These are phyloP conservation scores for Trichomycterus rosablanca DNA, from an alignment of 2,113 vertebrate species.

Conservation along the genomic window DNA sequence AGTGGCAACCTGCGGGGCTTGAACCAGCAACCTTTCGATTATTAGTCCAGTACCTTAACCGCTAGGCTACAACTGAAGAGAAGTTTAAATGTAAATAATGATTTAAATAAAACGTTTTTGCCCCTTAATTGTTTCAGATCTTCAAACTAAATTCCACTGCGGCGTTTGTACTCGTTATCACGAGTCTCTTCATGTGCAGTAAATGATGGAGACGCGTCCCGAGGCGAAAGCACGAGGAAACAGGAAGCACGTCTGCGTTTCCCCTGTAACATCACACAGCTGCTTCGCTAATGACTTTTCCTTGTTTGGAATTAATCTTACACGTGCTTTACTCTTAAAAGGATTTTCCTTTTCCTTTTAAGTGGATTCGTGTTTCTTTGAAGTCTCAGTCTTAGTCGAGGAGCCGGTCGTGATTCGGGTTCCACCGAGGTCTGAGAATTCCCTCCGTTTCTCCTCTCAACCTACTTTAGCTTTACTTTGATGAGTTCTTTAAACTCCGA, in stretches of 20 bases:
- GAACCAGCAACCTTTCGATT: too few relatives aligned
- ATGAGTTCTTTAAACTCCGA: slow-evolving; percentile 3
- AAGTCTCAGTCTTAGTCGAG: slow-evolving; percentile 28
- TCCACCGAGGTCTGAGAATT: slow-evolving; percentile 14
- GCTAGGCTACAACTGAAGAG: too few relatives aligned
- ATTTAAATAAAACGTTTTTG: too few relatives aligned
- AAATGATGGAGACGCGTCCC: slow-evolving; percentile 7
- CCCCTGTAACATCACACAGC: neutral
- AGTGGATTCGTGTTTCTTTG: slow-evolving; percentile 29
- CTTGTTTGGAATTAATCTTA: slow-evolving; percentile 12
- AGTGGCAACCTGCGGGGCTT: too few relatives aligned
- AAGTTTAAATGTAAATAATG: too few relatives aligned
- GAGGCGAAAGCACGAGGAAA: slow-evolving; percentile 13
- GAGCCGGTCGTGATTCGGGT: neutral
- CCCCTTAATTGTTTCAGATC: too few relatives aligned
- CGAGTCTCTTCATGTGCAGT: too few relatives aligned
- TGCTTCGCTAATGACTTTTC: slow-evolving; percentile 20
- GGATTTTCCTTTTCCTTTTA: slow-evolving; percentile 3
- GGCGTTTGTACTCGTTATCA: too few relatives aligned
- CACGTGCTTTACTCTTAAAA: neutral
- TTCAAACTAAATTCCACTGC: too few relatives aligned
- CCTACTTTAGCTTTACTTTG: slow-evolving; percentile 28
- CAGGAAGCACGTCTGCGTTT: slow-evolving; percentile 16
- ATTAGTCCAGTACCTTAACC: too few relatives aligned
- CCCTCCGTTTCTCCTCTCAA: slow-evolving; percentile 14